Evolutionary conservation across 2,113 vertebrate species (phyloP).

Genomic region (Lanius collurio): DNA sequence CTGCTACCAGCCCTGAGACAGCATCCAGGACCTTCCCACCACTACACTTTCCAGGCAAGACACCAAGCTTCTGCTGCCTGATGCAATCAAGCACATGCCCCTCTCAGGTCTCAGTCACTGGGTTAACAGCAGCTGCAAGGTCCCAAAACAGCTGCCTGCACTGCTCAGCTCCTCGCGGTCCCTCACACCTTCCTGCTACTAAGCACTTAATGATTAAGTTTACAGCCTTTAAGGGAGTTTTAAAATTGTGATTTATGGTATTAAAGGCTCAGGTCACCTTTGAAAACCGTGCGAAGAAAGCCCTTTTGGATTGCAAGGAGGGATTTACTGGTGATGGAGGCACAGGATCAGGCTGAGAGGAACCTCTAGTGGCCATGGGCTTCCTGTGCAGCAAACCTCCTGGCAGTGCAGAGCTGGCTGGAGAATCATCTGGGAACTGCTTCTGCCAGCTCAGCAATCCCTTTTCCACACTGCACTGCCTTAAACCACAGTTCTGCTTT

Average conservation of each 20-base stretch:
- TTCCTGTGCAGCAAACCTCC: not conserved
- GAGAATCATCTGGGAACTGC: not conserved
- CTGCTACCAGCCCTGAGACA: not conserved
- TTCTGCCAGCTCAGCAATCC: not conserved
- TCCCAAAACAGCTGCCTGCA: not conserved
- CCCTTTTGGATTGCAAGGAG: not conserved
- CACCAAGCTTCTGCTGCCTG: not conserved
- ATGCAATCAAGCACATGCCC: not conserved
- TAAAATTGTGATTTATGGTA: not conserved
- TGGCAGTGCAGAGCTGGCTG: rapidly evolving
- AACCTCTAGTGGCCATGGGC: slow-evolving; percentile 4
- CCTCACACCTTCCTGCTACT: not conserved
- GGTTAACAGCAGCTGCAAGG: not conserved
- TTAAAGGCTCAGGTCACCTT: not conserved
- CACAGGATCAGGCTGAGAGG: not conserved
- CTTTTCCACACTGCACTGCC: not conserved
- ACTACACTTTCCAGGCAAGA: not conserved
- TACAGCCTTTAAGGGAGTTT: not conserved
- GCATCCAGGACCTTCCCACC: not conserved
- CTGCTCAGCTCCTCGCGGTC: not conserved
- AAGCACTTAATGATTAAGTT: not conserved
- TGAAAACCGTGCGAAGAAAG: not conserved
- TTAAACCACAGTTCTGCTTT: not conserved
- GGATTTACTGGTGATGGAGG: not conserved
- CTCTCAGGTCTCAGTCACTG: not conserved